Base-by-base conservation (phyloP, 2,888 invertebrate species). In the Prosopocoilus inquinatus region DNA sequence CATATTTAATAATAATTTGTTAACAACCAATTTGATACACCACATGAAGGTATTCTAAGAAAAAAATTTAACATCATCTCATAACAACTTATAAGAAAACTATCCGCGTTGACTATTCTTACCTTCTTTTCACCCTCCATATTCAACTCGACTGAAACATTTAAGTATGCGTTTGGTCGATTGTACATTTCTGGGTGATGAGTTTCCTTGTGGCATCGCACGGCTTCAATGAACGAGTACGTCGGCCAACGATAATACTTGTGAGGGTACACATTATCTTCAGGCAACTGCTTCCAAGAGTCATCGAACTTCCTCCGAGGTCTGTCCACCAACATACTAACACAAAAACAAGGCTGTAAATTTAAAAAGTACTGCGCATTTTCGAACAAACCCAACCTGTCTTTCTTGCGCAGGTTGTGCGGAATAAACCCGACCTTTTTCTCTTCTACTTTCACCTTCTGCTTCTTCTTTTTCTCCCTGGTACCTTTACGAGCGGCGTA, bases 401-500 rank as follows among this genome's bases (percentile, higher is more conserved):
- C 79, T 58, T 81, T 83, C 43, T 83, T 80, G 59, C 86, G 79
- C 67, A 83, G 82, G 64, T 87, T 87, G 66, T 88, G 87, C 0
- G 90, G 89, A 52, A 89, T 84, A 64, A 88, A 89, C 43, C 85
- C 89, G 50, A 88, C 80, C 80, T 91, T 91, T 60, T 87, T 83
- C 8, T 87, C 82, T 73, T 88, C 89, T 33, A 84, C 82, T 78
- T 90, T 91, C 67, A 87, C 75, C 54, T 68, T 69, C 9, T 70
- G 86, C 52, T 89, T 89, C 48, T 83, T 83, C 32, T 86, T 86
- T 66, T 85, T 87, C 47, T 89, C 90, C 61, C 92, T 83, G 2
- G 91, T 92, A 48, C 92, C 91, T 76, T 89, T 92, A 59, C 93
- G 83, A 1, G 92, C 92, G 3, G 91, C 91, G 78, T 87, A 89